Percentiles rank a stretch among this genome's conserved stretches.
Conservation (phyloP, 2,888 invertebrate species). For the Steinernema carpocapsae region DNA sequence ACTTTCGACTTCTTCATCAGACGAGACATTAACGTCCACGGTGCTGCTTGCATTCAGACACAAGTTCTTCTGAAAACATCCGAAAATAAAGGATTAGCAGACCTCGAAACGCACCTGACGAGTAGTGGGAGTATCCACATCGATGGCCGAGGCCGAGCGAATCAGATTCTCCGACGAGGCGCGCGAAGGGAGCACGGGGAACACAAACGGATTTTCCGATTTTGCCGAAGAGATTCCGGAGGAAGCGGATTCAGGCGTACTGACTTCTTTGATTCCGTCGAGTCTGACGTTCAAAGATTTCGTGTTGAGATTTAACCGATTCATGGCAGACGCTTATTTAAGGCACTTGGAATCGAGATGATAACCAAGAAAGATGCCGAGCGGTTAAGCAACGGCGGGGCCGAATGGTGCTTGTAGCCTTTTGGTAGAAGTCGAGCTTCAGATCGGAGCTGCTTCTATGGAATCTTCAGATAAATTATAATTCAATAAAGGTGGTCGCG, state of each 20-base stretch:
- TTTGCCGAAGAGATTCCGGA: constrained; percentile 38
- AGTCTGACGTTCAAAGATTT: constrained; percentile 22
- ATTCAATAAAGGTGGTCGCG: constrained; percentile 43
- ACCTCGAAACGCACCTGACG: constrained; percentile 40
- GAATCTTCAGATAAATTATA: constrained; percentile 3
- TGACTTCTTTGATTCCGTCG: constrained; percentile 27
- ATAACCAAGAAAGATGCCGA: constrained; percentile 6
- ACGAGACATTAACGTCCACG: constrained; percentile 54
- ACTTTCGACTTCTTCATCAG: constrained; percentile 54
- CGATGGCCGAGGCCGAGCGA: constrained; percentile 36
- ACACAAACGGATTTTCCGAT: constrained; percentile 43
- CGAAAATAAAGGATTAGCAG: constrained; percentile 27
- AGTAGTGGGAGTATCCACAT: constrained; percentile 46
- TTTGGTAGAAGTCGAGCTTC: background rate
- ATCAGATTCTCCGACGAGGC: constrained; percentile 34
- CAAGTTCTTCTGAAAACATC: constrained; percentile 54
- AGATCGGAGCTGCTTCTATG: constrained; percentile 1
- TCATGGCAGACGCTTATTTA: background rate
- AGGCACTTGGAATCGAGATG: background rate
- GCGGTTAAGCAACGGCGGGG: constrained; percentile 1
- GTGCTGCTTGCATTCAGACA: constrained; percentile 61
- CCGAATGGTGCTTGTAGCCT: background rate
- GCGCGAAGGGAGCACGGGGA: background rate
- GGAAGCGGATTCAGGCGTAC: constrained; percentile 38
- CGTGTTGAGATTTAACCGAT: constrained; percentile 15